Evolutionary conservation across 2,888 invertebrate genomes (phyloP).

Genomic region (Philaethria dido): DNA sequence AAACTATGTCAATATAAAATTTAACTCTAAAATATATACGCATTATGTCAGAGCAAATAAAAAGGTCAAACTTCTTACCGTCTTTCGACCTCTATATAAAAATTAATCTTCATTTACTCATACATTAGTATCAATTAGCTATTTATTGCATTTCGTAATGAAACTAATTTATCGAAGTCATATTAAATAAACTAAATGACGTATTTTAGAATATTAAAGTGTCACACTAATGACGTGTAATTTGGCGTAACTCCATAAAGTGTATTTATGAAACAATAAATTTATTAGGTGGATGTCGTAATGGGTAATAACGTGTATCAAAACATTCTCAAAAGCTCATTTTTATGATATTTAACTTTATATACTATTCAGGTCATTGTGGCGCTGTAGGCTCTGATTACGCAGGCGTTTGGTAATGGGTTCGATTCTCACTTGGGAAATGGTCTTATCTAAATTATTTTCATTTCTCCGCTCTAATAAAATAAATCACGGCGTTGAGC

Average conservation of each 20-base stretch:
- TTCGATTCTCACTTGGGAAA: too few species aligned
- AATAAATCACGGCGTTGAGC: too few species aligned
- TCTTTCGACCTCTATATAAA: neutral
- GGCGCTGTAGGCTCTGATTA: too few species aligned
- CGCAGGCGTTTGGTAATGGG: too few species aligned
- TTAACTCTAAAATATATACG: neutral
- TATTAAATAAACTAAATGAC: neutral
- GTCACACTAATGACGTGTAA: neutral
- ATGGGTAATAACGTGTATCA: neutral
- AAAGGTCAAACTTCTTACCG: conserved; percentile 2
- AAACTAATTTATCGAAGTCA: conserved; percentile 12
- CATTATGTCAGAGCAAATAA: neutral
- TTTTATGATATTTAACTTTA: too few species aligned
- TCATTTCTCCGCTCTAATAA: too few species aligned
- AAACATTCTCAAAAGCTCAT: neutral
- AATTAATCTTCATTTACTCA: neutral
- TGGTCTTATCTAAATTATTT: too few species aligned
- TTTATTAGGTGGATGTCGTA: neutral
- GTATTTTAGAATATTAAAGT: conserved; percentile 14
- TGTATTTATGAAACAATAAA: neutral
- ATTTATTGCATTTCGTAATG: neutral
- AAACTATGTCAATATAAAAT: neutral
- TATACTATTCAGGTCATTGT: too few species aligned
- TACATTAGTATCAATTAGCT: conserved; percentile 13
- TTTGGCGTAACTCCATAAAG: conserved; percentile 5